Evolutionary conservation across 2,888 invertebrate genomes (phyloP).

Genomic region (Pseudococcus longispinus): DNA sequence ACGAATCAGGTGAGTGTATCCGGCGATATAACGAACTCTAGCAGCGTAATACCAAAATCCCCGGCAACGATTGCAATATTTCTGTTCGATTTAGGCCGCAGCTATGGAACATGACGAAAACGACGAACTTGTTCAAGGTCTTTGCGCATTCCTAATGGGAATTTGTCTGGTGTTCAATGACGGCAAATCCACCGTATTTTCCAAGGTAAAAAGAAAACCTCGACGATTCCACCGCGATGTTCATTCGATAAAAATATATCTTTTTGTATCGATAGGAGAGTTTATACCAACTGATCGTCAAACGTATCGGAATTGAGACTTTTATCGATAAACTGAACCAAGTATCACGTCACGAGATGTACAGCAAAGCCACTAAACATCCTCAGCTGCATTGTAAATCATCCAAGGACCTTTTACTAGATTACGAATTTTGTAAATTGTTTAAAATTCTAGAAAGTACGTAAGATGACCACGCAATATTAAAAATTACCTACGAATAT

Average conservation of each 20-base stretch:
- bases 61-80: not conserved
- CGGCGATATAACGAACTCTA: not conserved
- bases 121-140: slow-evolving; percentile 85
- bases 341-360: slow-evolving; percentile 87
- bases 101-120: slow-evolving; percentile 89
- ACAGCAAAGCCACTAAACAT: slow-evolving; percentile 90
- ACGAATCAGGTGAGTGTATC: slow-evolving; percentile 67
- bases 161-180: slow-evolving; percentile 90
- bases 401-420: slow-evolving; percentile 82
- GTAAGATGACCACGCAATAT: not conserved
- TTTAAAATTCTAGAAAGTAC: slow-evolving; percentile 82
- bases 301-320: slow-evolving; percentile 88
- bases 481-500: no score
- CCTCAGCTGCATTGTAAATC: slow-evolving; percentile 84
- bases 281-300: slow-evolving; percentile 82
- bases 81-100: slow-evolving; percentile 66
- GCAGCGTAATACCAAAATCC: not conserved
- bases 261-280: slow-evolving; percentile 66
- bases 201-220: slow-evolving; percentile 65
- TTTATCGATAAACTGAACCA: slow-evolving; percentile 85
- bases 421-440: slow-evolving; percentile 92
- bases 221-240: not conserved
- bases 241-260: not conserved
- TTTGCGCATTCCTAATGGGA: slow-evolving; percentile 91
- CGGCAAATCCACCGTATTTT: slow-evolving; percentile 77